A percentile compares a stretch with the other conserved stretches of the same genome.
These are phyloP conservation scores for Fundulus diaphanus DNA, from an alignment of 2,797 vertebrate species.

Conservation along the genomic window DNA sequence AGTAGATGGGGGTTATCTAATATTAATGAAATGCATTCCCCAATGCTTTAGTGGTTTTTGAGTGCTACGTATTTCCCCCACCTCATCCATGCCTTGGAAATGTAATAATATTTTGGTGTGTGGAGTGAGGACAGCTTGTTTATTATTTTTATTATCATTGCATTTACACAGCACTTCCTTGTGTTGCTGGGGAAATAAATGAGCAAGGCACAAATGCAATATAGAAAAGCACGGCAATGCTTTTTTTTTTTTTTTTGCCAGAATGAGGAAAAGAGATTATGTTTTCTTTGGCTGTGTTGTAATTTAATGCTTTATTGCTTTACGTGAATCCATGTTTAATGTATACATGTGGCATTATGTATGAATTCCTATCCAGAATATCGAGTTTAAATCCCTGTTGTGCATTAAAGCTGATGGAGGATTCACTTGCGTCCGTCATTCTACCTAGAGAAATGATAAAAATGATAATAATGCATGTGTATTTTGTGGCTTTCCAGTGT, in stretches of 20 bases:
- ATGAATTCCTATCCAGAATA: constrained; percentile 71
- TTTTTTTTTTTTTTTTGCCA: constrained; percentile 62
- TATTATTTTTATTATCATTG: constrained; percentile 89
- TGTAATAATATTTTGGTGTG: constrained; percentile 85
- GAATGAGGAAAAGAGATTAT: constrained; percentile 81
- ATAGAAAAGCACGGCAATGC: constrained; percentile 70
- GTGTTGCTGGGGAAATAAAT: constrained; percentile 80
- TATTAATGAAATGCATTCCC: constrained; percentile 89
- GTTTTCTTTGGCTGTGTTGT: constrained; percentile 77
- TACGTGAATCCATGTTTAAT: constrained; percentile 82
- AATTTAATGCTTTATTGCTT: constrained; percentile 83
- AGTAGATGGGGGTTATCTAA: constrained; percentile 87
- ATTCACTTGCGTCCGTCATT: constrained; percentile 74
- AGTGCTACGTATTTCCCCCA: constrained; percentile 82
- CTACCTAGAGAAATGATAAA: constrained; percentile 72
- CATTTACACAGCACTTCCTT: constrained; percentile 83
- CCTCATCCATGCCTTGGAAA: constrained; percentile 80
- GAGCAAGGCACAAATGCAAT: constrained; percentile 77
- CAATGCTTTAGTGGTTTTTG: constrained; percentile 85
- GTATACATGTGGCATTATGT: constrained; percentile 77
- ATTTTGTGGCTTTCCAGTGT: constrained; percentile 64
- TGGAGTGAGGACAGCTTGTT: constrained; percentile 84
- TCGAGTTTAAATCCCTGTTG: constrained; percentile 70
- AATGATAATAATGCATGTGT: constrained; percentile 73
- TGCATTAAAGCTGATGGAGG: constrained; percentile 75